phyloP scores from a whole-genome alignment of 2,113 vertebrate genomes.

The Charadrius vociferus region DNA sequence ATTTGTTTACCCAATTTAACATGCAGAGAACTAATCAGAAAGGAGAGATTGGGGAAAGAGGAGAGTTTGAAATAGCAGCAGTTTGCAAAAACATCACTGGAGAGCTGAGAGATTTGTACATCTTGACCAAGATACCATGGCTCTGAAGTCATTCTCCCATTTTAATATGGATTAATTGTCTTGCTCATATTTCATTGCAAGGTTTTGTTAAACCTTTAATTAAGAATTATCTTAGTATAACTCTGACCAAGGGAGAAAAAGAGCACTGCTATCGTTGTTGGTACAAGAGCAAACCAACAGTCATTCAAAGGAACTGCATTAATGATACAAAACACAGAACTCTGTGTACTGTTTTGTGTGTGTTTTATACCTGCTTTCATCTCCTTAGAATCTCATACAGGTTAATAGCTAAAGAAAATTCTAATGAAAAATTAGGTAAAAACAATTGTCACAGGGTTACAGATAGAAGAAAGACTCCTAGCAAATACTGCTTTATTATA shows the following conservation, averaged over 20 bases:
- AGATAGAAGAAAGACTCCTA: background rate
- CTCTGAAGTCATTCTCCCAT: background rate
- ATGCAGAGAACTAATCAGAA: slow-evolving; percentile 38
- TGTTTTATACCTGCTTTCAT: background rate
- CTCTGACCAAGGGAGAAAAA: background rate
- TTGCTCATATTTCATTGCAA: background rate
- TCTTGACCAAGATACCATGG: background rate
- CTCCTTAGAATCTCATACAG: background rate
- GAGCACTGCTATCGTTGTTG: background rate
- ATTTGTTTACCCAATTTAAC: slow-evolving; percentile 43
- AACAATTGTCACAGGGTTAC: rapidly evolving
- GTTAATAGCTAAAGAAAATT: background rate
- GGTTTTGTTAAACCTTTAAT: background rate
- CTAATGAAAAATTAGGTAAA: background rate
- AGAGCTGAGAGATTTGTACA: background rate
- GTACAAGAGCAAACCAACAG: background rate
- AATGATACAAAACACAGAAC: background rate
- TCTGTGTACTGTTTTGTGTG: background rate
- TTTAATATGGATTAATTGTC: background rate
- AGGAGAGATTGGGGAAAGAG: background rate
- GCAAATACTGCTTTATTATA: background rate
- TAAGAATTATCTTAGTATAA: background rate
- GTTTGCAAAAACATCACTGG: background rate
- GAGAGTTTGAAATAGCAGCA: background rate
- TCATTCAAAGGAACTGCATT: background rate